phyloP scores from a whole-genome alignment of 1,140 invertebrate genomes.

The Aphaenogaster floridana region DNA sequence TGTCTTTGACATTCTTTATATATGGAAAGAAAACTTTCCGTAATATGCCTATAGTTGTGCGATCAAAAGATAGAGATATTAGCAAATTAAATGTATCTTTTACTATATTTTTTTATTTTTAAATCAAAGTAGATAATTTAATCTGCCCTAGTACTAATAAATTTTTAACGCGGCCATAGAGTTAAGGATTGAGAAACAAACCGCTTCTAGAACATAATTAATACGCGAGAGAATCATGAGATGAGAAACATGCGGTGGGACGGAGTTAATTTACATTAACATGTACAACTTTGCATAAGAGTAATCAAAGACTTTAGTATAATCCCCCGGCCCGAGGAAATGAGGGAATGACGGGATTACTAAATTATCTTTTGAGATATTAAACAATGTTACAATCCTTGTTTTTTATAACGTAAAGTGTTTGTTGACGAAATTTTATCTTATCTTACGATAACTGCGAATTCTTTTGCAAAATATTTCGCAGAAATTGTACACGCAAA shows the following conservation, averaged over 20 bases:
- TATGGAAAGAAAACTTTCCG: background rate
- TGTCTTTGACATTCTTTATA: background rate
- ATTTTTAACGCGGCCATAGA: background rate
- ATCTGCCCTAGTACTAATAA: background rate
- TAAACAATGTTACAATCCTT: slow-evolving; percentile 1
- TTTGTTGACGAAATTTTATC: background rate
- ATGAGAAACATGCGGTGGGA: background rate
- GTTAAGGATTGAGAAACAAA: background rate
- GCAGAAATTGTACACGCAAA: background rate
- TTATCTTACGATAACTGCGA: background rate
- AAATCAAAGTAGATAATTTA: background rate
- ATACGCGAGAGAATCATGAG: background rate
- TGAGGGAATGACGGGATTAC: background rate
- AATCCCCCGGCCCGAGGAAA: background rate
- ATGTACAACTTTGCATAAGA: slow-evolving; percentile 1
- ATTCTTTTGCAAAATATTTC: background rate
- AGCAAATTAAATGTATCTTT: background rate
- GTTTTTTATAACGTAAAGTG: background rate
- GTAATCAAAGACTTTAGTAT: background rate
- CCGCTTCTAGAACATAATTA: background rate
- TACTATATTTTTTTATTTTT: background rate
- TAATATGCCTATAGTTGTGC: background rate
- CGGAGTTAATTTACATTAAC: slow-evolving; percentile 19
- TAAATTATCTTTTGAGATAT: background rate
- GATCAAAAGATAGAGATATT: background rate